Evolutionary conservation across 2,113 vertebrate genomes (phyloP).

Genomic region (Oreocharis arfaki): DNA sequence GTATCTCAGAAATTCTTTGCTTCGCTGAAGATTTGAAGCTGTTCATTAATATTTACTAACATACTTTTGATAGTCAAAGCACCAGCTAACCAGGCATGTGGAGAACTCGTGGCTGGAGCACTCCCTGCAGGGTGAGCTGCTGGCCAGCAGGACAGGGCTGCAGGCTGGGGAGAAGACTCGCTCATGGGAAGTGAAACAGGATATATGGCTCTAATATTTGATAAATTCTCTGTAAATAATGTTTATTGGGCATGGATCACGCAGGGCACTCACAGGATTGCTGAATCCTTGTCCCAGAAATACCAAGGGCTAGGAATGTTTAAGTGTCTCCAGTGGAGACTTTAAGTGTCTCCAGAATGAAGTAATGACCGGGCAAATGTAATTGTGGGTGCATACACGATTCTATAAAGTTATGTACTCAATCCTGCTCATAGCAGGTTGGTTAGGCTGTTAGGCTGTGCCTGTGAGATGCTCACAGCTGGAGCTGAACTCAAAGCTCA

Average conservation of each 20-base stretch:
- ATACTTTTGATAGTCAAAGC: not conserved
- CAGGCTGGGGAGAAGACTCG: fast-evolving
- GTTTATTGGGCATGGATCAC: not conserved
- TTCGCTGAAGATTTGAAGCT: not conserved
- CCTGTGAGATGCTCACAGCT: not conserved
- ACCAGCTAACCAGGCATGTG: not conserved
- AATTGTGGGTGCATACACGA: not conserved
- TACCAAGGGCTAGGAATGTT: fast-evolving
- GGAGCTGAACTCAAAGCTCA: not conserved
- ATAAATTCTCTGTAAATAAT: not conserved
- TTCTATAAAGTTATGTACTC: not conserved
- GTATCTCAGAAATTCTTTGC: not conserved
- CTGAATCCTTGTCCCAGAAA: not conserved
- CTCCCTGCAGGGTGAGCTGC: not conserved
- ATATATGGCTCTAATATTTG: not conserved
- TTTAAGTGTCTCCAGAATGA: not conserved
- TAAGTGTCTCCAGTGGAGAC: not conserved
- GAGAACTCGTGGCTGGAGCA: not conserved
- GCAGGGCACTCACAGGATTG: not conserved
- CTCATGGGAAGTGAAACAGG: not conserved
- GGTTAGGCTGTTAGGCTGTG: no score
- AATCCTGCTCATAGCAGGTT: not conserved
- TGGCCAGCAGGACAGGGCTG: not conserved
- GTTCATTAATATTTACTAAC: not conserved
- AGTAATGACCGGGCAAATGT: not conserved